Conservation (phyloP, 2,113 vertebrate genomes). For the Opisthocomus hoazin region DNA sequence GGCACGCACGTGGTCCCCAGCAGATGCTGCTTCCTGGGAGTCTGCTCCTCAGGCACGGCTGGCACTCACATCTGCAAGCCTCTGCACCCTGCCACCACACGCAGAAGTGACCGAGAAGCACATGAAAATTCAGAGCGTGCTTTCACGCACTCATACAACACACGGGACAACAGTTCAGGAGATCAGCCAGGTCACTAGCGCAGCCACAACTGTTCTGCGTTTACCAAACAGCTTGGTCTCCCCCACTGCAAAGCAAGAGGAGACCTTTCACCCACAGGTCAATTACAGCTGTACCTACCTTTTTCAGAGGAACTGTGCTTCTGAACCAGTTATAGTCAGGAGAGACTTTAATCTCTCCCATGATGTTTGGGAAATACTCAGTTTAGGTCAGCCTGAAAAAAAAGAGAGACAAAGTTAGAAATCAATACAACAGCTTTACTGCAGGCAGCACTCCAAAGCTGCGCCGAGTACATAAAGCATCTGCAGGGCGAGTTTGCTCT, state of each 20-base stretch:
- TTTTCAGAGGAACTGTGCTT: constrained; percentile 95
- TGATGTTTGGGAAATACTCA: constrained; percentile 66
- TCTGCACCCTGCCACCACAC: neutral
- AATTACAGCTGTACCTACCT: constrained; percentile 73
- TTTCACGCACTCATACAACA: neutral
- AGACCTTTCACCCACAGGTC: neutral
- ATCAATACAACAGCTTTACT: neutral
- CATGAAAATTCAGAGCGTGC: neutral
- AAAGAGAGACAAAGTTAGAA: constrained; percentile 32
- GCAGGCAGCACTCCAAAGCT: neutral
- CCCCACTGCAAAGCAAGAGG: neutral
- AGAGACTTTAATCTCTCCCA: constrained; percentile 98
- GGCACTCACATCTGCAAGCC: neutral
- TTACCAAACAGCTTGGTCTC: too few relatives aligned
- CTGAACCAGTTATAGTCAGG: constrained; percentile 99
- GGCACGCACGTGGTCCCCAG: fast-evolving
- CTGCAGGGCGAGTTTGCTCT: neutral
- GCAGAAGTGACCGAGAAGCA: neutral
- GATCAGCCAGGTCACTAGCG: neutral
- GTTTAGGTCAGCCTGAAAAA: constrained; percentile 56
- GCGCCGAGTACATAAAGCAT: neutral
- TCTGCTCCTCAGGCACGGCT: neutral
- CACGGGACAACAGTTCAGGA: fast-evolving
- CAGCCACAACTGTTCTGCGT: neutral
- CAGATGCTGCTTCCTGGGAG: fast-evolving